A percentile compares a stretch with the other conserved stretches of the same genome.
Conservation (phyloP, 2,888 invertebrate species). For the Julus scanicus region DNA sequence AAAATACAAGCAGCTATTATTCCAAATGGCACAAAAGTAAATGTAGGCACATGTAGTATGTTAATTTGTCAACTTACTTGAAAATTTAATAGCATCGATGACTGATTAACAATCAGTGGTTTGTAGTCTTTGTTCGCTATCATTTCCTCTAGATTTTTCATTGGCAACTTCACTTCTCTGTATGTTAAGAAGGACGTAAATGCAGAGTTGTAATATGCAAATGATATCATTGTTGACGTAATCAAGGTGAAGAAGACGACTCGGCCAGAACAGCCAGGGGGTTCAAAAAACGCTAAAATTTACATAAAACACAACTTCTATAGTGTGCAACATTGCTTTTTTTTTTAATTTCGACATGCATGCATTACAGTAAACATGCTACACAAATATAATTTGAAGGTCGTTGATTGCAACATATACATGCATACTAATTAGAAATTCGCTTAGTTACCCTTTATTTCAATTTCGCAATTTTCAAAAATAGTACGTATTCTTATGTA, state of each 20-base stretch:
- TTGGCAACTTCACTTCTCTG: slow-evolving; percentile 41
- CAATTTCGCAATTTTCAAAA: too few relatives aligned
- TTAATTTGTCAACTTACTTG: not conserved
- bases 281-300: slow-evolving; percentile 40
- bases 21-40: not conserved
- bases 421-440: too few relatives aligned
- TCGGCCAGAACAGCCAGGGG: slow-evolving; percentile 37
- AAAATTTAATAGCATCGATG: slow-evolving; percentile 44
- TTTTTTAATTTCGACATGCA: not conserved
- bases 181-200: slow-evolving; percentile 51
- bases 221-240: not conserved
- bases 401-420: too few relatives aligned
- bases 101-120: slow-evolving; percentile 46
- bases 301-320: not conserved
- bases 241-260: not conserved
- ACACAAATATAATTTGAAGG: too few relatives aligned
- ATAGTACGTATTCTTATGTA: too few relatives aligned
- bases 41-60: not conserved
- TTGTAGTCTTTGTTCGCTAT: slow-evolving; percentile 41
- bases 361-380: too few relatives aligned
- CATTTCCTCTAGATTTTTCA: slow-evolving; percentile 49
- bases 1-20: too few relatives aligned
- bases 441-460: too few relatives aligned
- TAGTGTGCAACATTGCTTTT: not conserved
- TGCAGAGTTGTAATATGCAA: slow-evolving; percentile 48